phyloP scores from a whole-genome alignment of 2,888 invertebrate genomes.

The Lymantria monacha region DNA sequence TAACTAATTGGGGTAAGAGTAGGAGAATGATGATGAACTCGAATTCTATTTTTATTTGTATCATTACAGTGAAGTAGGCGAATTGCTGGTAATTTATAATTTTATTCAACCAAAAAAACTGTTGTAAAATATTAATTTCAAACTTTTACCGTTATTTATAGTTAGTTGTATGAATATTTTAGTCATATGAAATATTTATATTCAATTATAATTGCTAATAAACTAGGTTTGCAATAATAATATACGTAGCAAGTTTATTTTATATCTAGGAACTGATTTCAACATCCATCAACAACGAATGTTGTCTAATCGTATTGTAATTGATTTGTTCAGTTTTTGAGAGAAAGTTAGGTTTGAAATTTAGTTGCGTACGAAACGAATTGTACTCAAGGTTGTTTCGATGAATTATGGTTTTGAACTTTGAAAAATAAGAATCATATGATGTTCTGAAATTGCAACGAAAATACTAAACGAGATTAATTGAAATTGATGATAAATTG shows the following conservation, averaged over 20 bases:
- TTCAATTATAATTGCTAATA: conserved; percentile 3
- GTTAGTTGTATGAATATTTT: background rate
- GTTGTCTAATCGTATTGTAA: background rate
- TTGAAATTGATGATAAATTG: too few relatives aligned
- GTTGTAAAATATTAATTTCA: background rate
- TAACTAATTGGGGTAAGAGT: too few relatives aligned
- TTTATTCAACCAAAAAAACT: too few relatives aligned
- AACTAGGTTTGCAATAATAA: background rate
- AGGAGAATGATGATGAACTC: too few relatives aligned
- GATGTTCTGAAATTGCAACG: too few relatives aligned
- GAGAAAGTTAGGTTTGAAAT: background rate
- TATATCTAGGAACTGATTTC: background rate
- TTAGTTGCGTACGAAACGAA: background rate
- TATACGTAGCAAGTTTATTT: background rate
- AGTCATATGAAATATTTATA: background rate
- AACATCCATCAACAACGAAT: background rate
- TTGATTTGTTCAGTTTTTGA: conserved; percentile 1
- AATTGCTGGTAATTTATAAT: too few relatives aligned
- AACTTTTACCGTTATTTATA: background rate
- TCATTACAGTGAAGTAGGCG: too few relatives aligned
- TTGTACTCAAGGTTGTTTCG: background rate
- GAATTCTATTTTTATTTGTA: too few relatives aligned
- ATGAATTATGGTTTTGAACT: background rate
- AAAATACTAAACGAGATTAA: too few relatives aligned
- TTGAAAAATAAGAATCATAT: too few relatives aligned